Conservation (phyloP, 2,888 invertebrate genomes). For the Rhodophaea formosa region DNA sequence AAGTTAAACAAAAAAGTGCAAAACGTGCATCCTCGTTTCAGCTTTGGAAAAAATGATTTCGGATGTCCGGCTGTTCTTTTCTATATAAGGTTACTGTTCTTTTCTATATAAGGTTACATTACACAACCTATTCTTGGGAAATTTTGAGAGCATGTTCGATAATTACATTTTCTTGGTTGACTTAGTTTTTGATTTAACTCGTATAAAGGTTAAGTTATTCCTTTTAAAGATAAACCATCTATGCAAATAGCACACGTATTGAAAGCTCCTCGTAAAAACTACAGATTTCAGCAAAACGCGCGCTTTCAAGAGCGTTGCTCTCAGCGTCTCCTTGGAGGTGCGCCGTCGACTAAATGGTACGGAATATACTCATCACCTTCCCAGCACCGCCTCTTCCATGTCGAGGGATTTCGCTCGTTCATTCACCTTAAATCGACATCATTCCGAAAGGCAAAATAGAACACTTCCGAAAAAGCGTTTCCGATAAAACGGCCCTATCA, state of each 20-base stretch:
- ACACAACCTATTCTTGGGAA: too few species aligned
- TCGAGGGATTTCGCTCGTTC: slow-evolving; percentile 75
- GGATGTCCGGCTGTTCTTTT: too few species aligned
- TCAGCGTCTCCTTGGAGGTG: slow-evolving; percentile 65
- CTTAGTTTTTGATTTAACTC: too few species aligned
- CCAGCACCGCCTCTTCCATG: slow-evolving; percentile 76
- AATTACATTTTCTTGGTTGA: too few species aligned
- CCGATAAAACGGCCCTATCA: slow-evolving; percentile 71
- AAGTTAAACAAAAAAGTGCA: too few species aligned
- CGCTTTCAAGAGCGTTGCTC: slow-evolving; percentile 41
- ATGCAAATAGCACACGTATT: slow-evolving; percentile 5
- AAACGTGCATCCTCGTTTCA: too few species aligned
- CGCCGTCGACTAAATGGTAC: slow-evolving; percentile 71
- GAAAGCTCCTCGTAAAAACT: background rate
- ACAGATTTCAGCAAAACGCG: slow-evolving; percentile 5
- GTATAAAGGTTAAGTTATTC: background rate
- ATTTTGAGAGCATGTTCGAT: too few species aligned
- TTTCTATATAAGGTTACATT: too few species aligned
- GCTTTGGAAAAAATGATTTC: too few species aligned
- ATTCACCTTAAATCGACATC: slow-evolving; percentile 78
- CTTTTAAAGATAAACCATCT: background rate
- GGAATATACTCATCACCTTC: slow-evolving; percentile 76
- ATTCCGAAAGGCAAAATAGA: slow-evolving; percentile 75
- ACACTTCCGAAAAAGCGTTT: slow-evolving; percentile 71
- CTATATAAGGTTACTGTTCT: too few species aligned